Evolutionary conservation across 1,140 invertebrate species (phyloP).

Genomic region (Sitodiplosis mosellana): DNA sequence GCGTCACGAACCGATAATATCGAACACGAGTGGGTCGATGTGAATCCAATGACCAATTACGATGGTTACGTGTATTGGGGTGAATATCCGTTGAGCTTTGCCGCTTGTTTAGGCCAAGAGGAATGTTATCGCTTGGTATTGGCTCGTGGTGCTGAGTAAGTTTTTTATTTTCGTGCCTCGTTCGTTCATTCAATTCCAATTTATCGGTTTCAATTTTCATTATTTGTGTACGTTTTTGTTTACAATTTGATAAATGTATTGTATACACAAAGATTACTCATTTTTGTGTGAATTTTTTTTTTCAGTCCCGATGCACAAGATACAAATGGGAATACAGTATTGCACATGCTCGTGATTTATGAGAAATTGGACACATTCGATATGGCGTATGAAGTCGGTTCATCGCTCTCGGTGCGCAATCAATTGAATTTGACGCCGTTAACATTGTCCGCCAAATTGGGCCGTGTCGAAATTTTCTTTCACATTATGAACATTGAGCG

Average conservation of each 20-base stretch:
- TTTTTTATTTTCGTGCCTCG: no score
- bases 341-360: conserved; percentile 95
- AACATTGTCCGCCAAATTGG: conserved; percentile 84
- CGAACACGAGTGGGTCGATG: conserved; percentile 83
- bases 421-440: conserved; percentile 77
- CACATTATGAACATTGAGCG: conserved; percentile 87
- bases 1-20: conserved; percentile 64
- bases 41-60: conserved; percentile 78
- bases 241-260: no score
- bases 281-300: no score
- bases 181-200: no score
- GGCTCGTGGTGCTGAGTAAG: conserved; percentile 68
- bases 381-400: conserved; percentile 82
- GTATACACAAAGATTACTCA: no score
- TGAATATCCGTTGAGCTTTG: conserved; percentile 91
- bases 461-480: conserved; percentile 84
- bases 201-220: no score
- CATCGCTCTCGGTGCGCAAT: conserved; percentile 70
- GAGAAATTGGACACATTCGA: conserved; percentile 85
- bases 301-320: conserved; percentile 71
- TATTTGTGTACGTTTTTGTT: no score
- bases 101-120: conserved; percentile 90
- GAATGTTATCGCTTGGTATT: conserved; percentile 90
- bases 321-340: conserved; percentile 91
- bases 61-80: conserved; percentile 97